phyloP scores from a whole-genome alignment of 2,113 vertebrate species.

The Nerophis ophidion region DNA sequence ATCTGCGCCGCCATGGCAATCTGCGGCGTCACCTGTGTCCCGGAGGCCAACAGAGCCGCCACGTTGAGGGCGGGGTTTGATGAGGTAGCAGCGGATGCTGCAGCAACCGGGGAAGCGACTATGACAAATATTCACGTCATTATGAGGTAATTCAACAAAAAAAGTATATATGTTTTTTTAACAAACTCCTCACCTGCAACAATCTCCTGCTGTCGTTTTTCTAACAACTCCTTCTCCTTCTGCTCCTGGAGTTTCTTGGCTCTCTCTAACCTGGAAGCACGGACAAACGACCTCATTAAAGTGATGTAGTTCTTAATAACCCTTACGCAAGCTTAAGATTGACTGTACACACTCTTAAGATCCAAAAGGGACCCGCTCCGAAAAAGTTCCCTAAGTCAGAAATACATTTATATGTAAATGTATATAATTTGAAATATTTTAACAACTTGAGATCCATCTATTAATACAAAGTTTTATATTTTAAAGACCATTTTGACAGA shows the following conservation, averaged over 20 bases:
- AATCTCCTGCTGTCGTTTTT: slow-evolving; percentile 89
- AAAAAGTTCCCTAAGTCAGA: no score
- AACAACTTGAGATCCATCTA: no score
- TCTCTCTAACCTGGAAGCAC: slow-evolving; percentile 81
- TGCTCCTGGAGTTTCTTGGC: slow-evolving; percentile 98
- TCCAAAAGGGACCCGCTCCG: no score
- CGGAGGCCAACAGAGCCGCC: slow-evolving; percentile 90
- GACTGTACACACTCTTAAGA: no score
- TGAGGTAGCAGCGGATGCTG: slow-evolving; percentile 43
- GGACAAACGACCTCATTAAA: background rate
- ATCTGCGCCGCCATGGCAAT: slow-evolving; percentile 98
- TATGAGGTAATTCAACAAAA: background rate
- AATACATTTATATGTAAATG: no score
- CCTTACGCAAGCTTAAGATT: no score
- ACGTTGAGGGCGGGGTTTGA: slow-evolving; percentile 89
- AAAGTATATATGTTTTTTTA: background rate
- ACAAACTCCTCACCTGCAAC: slow-evolving; percentile 73
- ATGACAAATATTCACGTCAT: slow-evolving; percentile 15
- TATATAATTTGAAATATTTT: no score
- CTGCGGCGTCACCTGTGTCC: slow-evolving; percentile 96
- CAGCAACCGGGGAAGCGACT: slow-evolving; percentile 41
- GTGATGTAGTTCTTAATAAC: no score
- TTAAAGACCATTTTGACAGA: no score
- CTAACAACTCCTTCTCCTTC: slow-evolving; percentile 93
- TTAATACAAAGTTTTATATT: no score